Evolutionary conservation across 2,113 vertebrate species (phyloP).

Genomic region (Gopherus evgoodei): DNA sequence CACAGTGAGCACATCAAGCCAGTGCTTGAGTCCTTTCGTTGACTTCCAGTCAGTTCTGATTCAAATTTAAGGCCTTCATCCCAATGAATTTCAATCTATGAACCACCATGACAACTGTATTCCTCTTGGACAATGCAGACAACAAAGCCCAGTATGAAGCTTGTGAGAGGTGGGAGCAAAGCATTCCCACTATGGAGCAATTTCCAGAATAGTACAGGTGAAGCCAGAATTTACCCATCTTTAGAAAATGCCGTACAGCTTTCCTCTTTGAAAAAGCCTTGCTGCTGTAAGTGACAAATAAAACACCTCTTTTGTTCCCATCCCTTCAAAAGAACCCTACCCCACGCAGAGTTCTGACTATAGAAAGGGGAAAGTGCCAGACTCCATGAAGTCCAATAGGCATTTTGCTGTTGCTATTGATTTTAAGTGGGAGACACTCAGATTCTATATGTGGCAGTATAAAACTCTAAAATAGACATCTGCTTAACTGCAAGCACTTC

Average conservation of each 20-base stretch:
- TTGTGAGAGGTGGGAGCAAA: accelerated
- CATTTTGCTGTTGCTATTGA: neutral
- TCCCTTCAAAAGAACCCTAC: neutral
- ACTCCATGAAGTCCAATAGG: neutral
- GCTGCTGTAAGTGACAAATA: neutral
- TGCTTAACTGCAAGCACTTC: neutral
- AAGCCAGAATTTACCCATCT: neutral
- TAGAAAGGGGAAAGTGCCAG: accelerated
- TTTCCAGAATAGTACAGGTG: accelerated
- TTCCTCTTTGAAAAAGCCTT: neutral
- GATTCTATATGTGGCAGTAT: neutral
- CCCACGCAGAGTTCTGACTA: neutral
- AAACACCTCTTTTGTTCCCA: neutral
- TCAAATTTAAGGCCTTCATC: neutral
- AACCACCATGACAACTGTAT: neutral
- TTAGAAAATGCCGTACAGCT: accelerated
- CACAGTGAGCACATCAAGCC: neutral
- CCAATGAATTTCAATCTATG: neutral
- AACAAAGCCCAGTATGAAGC: neutral
- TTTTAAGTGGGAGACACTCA: neutral
- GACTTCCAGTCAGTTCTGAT: neutral
- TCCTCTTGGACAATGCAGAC: neutral
- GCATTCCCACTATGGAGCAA: neutral
- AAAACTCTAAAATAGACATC: neutral
- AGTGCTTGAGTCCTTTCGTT: neutral